phyloP scores from a whole-genome alignment of 1,140 invertebrate species.

The Philopotamus ludificatus region DNA sequence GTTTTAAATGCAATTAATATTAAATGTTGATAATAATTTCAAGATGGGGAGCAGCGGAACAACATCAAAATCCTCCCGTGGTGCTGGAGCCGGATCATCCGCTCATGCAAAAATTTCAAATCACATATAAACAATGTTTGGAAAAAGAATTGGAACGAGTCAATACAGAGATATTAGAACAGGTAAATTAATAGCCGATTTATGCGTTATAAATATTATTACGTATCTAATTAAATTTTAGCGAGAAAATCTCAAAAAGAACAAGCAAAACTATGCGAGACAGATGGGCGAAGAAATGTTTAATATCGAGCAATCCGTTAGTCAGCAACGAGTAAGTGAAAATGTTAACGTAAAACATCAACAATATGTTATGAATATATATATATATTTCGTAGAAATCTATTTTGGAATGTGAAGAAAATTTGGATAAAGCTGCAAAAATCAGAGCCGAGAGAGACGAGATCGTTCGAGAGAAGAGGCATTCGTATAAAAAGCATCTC shows the following conservation, averaged over 20 bases:
- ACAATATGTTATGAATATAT: neutral
- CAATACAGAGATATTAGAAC: conserved; percentile 49
- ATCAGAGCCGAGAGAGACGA: conserved; percentile 24
- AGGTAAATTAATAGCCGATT: conserved; percentile 42
- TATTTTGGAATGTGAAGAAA: conserved; percentile 29
- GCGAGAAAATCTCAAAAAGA: conserved; percentile 46
- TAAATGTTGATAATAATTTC: too few species aligned
- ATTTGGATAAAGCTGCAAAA: conserved; percentile 20
- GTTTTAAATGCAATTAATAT: too few species aligned
- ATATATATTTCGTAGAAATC: conserved; percentile 27
- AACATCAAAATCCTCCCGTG: conserved; percentile 46
- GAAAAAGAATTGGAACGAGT: conserved; percentile 51
- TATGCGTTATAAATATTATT: neutral
- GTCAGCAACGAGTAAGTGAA: conserved; percentile 49
- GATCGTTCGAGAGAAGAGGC: conserved; percentile 12
- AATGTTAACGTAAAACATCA: conserved; percentile 6
- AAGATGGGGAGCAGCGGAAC: conserved; percentile 16
- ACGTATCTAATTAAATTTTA: conserved; percentile 1
- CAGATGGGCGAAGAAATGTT: conserved; percentile 50
- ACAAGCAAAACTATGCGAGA: conserved; percentile 48
- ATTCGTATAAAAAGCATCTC: conserved; percentile 21
- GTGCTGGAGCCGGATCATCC: conserved; percentile 53
- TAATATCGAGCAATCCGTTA: conserved; percentile 50
- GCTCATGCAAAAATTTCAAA: conserved; percentile 54
- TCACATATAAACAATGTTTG: conserved; percentile 48